These are phyloP conservation scores for Sparidentex hasta DNA, from an alignment of 2,797 vertebrate genomes.

Conservation along the genomic window DNA sequence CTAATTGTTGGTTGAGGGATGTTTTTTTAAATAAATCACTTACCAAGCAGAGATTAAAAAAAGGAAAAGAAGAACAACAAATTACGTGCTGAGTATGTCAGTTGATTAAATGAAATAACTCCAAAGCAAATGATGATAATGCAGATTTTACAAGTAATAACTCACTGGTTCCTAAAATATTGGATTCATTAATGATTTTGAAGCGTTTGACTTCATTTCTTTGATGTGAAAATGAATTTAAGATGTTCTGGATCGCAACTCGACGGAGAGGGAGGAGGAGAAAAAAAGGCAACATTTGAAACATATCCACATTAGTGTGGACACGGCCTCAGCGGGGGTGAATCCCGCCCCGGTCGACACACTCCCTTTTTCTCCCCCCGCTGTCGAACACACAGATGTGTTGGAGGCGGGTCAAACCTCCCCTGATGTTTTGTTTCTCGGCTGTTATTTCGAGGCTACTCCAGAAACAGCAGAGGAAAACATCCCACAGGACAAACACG, in stretches of 20 bases:
- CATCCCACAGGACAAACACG: neutral
- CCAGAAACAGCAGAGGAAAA: constrained; percentile 20
- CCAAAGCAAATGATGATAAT: neutral
- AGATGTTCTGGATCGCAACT: neutral
- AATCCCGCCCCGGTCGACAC: constrained; percentile 12
- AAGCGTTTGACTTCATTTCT: too few relatives aligned
- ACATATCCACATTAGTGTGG: neutral
- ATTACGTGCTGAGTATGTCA: neutral
- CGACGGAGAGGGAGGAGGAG: neutral
- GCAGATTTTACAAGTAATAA: neutral
- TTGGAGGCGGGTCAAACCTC: constrained; percentile 5
- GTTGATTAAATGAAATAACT: neutral
- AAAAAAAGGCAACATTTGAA: neutral
- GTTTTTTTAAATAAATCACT: constrained; percentile 17
- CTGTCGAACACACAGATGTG: constrained; percentile 38
- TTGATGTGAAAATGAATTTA: neutral
- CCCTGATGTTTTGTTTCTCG: constrained; percentile 20
- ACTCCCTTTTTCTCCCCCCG: neutral
- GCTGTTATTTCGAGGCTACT: constrained; percentile 42
- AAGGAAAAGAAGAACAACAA: constrained; percentile 25
- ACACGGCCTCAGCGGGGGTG: constrained; percentile 10
- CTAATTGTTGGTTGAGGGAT: constrained; percentile 10
- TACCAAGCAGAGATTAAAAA: constrained; percentile 20
- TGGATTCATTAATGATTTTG: neutral
- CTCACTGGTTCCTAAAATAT: neutral